Evolutionary conservation across 2,113 vertebrate species (phyloP).

Genomic region (Motacilla tschutschensis): DNA sequence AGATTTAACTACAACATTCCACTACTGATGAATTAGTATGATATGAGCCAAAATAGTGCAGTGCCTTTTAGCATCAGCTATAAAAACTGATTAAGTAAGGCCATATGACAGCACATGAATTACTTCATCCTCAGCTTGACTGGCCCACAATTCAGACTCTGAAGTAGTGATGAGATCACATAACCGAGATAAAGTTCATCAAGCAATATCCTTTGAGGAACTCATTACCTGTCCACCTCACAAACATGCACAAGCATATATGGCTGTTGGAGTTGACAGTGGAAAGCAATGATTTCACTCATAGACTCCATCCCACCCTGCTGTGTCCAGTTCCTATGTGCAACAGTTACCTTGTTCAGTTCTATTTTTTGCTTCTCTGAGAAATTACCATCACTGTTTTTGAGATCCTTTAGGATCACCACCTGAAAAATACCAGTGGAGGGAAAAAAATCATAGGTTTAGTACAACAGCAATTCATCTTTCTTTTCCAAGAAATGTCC

Average conservation of each 20-base stretch:
- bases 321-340: background rate
- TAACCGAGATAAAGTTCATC: background rate
- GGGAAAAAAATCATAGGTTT: background rate
- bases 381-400: slow-evolving; percentile 86
- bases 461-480: background rate
- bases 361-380: slow-evolving; percentile 89
- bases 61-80: background rate
- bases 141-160: background rate
- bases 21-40: background rate
- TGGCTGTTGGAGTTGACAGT: background rate
- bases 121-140: background rate
- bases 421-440: slow-evolving; percentile 70
- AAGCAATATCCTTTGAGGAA: background rate
- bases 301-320: background rate
- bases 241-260: background rate
- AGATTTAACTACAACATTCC: background rate
- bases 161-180: background rate
- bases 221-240: background rate
- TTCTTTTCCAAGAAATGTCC: background rate
- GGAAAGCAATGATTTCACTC: background rate
- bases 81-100: slow-evolving; percentile 16
- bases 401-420: slow-evolving; percentile 91
- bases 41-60: background rate
- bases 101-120: background rate
- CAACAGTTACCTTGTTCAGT: slow-evolving; percentile 83